Evolutionary conservation across 2,888 invertebrate species (phyloP).

Genomic region (Molanna angustata): DNA sequence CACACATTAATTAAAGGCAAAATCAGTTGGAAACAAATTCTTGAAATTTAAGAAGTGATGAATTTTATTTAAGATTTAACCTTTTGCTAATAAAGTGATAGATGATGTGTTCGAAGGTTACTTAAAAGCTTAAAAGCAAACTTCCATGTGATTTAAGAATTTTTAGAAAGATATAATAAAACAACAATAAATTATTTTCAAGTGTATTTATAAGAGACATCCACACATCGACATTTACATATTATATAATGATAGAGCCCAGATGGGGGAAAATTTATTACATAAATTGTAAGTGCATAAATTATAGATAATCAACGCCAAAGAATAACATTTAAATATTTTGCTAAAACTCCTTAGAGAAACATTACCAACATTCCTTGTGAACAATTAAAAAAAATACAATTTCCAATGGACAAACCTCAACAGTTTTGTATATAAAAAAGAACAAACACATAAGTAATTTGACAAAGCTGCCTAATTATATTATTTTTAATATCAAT

Average conservation of each 20-base stretch:
- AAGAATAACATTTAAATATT: slow-evolving; percentile 33
- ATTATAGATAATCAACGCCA: slow-evolving; percentile 33
- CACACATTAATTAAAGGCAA: no score
- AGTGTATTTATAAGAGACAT: slow-evolving; percentile 32
- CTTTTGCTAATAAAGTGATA: no score
- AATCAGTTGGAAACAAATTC: no score
- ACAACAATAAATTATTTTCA: slow-evolving; percentile 14
- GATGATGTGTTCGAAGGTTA: no score
- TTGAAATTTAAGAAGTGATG: no score
- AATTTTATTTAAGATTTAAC: no score
- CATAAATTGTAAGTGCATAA: slow-evolving; percentile 34
- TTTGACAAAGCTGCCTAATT: slow-evolving; percentile 29
- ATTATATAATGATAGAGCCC: slow-evolving; percentile 32
- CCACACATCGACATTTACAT: slow-evolving; percentile 34
- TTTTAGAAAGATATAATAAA: slow-evolving; percentile 14
- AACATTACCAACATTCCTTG: slow-evolving; percentile 31
- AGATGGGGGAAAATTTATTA: slow-evolving; percentile 32
- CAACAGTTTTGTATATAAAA: slow-evolving; percentile 24
- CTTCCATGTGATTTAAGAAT: no score
- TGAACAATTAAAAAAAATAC: slow-evolving; percentile 26
- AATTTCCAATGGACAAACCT: slow-evolving; percentile 26
- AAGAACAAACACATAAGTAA: slow-evolving; percentile 17
- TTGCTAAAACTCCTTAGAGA: slow-evolving; percentile 27
- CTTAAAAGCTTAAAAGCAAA: no score
- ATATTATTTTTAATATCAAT: not conserved